Evolutionary conservation across 2,113 vertebrate genomes (phyloP).

Genomic region (Anas platyrhynchos): DNA sequence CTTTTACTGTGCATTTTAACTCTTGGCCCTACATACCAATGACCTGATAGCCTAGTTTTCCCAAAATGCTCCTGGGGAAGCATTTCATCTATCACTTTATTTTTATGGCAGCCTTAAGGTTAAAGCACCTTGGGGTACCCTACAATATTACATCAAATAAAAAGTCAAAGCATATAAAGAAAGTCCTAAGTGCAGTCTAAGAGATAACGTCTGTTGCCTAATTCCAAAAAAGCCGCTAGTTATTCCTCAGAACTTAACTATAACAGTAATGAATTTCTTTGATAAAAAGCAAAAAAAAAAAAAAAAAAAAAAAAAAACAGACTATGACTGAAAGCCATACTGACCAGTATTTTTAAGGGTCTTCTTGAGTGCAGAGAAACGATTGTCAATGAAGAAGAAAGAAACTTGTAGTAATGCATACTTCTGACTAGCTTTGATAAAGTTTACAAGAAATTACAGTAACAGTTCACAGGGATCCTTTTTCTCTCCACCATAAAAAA

Average conservation of each 20-base stretch:
- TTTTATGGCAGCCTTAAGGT: slow-evolving; percentile 17
- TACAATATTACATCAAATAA: slow-evolving; percentile 38
- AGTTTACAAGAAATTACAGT: not conserved
- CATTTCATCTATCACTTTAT: slow-evolving; percentile 14
- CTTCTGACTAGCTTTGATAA: not conserved
- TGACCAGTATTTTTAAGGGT: not conserved
- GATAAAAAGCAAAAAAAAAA: not conserved
- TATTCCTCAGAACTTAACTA: not conserved
- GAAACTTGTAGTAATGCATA: not conserved
- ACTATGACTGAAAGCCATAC: not conserved
- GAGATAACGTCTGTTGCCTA: not conserved
- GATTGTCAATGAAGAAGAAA: not conserved
- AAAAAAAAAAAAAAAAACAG: not conserved
- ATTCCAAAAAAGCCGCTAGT: slow-evolving; percentile 11
- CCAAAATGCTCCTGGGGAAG: slow-evolving; percentile 6
- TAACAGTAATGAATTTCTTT: slow-evolving; percentile 2
- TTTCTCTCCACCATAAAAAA: not conserved
- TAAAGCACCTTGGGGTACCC: not conserved
- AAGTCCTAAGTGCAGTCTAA: not conserved
- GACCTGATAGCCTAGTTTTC: not conserved
- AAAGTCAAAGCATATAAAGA: not conserved
- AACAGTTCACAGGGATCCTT: not conserved
- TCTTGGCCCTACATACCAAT: not conserved
- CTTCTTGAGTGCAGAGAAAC: not conserved
- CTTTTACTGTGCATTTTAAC: not conserved